phyloP scores from a whole-genome alignment of 2,113 vertebrate genomes.

The Pipra filicauda region DNA sequence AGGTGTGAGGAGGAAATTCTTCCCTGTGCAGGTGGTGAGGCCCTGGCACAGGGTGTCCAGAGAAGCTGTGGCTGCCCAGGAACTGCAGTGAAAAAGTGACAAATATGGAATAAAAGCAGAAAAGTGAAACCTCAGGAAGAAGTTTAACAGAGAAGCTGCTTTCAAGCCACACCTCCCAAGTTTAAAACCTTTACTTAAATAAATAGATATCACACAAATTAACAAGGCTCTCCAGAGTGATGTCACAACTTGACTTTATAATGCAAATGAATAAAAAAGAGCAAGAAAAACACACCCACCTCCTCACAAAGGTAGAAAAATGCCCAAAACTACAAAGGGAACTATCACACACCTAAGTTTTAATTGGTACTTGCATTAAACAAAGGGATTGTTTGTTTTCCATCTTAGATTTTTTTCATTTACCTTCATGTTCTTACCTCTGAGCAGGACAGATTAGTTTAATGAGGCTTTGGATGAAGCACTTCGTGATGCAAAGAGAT shows the following conservation, averaged over 20 bases:
- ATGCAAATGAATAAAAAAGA: not conserved
- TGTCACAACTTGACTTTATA: not conserved
- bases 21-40: fast-evolving
- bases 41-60: not conserved
- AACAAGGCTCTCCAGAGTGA: not conserved
- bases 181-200: not conserved
- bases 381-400: not conserved
- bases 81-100: not conserved
- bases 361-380: not conserved
- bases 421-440: not conserved
- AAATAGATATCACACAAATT: not conserved
- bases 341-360: not conserved
- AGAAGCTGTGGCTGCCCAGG: not conserved
- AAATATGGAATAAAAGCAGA: not conserved
- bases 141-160: not conserved
- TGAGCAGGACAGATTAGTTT: not conserved
- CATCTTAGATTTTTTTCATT: not conserved
- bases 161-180: not conserved
- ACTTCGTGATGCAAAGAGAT: not conserved
- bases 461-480: not conserved
- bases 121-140: not conserved
- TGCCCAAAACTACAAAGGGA: not conserved
- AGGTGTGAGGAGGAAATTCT: not conserved
- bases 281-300: fast-evolving
- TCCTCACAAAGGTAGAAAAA: fast-evolving